Conservation (phyloP, 2,113 vertebrate species). For the Passer montanus region DNA sequence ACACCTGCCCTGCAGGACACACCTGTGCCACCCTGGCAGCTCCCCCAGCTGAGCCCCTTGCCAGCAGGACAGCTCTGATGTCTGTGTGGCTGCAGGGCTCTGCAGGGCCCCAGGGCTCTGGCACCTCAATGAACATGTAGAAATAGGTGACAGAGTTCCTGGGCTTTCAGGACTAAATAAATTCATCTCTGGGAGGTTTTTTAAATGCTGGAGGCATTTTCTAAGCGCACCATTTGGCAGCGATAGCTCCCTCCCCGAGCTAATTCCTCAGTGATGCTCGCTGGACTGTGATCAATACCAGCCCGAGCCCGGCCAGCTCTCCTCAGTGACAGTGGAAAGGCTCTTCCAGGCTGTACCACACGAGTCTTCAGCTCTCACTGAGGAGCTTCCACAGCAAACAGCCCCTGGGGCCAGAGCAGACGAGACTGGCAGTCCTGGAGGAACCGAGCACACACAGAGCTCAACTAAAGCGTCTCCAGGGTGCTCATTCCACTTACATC, state of each 20-base stretch:
- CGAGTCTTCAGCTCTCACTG: accelerated
- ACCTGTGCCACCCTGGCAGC: not conserved
- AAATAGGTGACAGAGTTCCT: not conserved
- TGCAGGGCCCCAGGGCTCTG: not conserved
- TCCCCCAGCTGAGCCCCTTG: not conserved
- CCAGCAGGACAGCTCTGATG: too few relatives aligned
- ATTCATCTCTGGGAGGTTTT: not conserved
- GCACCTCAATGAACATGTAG: not conserved
- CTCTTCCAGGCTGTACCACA: not conserved
- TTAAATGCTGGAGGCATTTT: not conserved
- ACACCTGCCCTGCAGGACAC: not conserved
- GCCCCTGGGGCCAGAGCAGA: not conserved
- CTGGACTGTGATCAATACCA: not conserved
- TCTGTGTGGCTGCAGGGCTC: not conserved
- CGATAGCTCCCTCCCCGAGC: not conserved
- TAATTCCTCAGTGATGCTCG: not conserved
- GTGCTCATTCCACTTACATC: not conserved
- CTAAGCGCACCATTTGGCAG: not conserved
- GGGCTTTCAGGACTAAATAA: not conserved
- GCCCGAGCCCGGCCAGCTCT: accelerated
- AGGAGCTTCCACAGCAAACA: not conserved
- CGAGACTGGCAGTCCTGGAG: not conserved
- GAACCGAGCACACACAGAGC: not conserved
- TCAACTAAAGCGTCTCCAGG: not conserved
- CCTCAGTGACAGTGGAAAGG: not conserved